Evolutionary conservation across 2,888 invertebrate genomes (phyloP), one percentile per base, ranked within the genome.

Genomic region (Schizaphis graminum): DNA sequence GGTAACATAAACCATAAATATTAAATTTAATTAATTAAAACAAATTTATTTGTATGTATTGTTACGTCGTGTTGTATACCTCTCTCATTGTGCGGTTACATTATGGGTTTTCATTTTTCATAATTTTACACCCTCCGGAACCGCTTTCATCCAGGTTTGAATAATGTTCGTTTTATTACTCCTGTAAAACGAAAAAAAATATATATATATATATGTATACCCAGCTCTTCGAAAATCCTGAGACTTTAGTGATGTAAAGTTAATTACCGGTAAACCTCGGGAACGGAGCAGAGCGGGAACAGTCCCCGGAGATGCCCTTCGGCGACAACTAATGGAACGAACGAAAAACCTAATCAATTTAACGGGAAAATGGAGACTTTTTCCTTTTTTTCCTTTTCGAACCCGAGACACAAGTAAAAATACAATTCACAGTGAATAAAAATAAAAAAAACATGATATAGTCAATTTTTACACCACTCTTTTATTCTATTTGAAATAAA

Each of bases 301-400:
- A 67, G 88, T 93, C 92, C 89, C 92, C 56, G 88, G 89, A 85
- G 94, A 94, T 91, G 94, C 85, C 90, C 94, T 61, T 86, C 90
- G 94, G 90, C 94, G 90, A 94, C 89, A 53, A 94, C 90, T 94
- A 94, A 94, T 91, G 90, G 94, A 91, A 91, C 94, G 92, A 94
- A 91, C 94, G 86, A 67, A 91, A 94, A 94, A 91, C 90, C 94
- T 94, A 94, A 94, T 94, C 93, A 94, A 95, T 94, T 94, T 91
- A 94, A 94, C 94, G 89, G 93, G 91, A 91, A 94, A 94, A 94
- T 86, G 87, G 92, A 94, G 89, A 85, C 53, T 91, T 93, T 89
- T 94, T 61, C 92, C 91, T 35, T 91, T 91, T 77, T 89, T 44
- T 44, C 61, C 24, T 56, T 56, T 53, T 41, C 86, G 57, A 57